Evolutionary conservation across 1,140 invertebrate genomes (phyloP).

Genomic region (Hyposmocoma kahamanoa): DNA sequence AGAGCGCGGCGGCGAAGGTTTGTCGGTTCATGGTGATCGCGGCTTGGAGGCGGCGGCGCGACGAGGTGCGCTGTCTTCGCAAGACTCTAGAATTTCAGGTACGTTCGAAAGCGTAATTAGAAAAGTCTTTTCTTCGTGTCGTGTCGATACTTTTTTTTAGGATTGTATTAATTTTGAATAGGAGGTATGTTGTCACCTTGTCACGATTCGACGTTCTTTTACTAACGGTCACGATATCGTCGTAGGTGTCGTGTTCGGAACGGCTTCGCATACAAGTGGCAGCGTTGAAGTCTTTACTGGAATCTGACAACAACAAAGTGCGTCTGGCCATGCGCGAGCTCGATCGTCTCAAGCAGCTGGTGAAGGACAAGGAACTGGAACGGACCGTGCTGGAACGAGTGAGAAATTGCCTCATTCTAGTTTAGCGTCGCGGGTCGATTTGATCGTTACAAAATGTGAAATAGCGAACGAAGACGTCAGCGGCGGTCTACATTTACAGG

Average conservation of each 20-base stretch:
- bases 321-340: slow-evolving; percentile 68
- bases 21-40: slow-evolving; percentile 69
- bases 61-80: slow-evolving; percentile 66
- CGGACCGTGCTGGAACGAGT: slow-evolving; percentile 49
- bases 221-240: not conserved
- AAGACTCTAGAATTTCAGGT: slow-evolving; percentile 65
- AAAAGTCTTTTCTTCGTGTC: no score
- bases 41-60: slow-evolving; percentile 73
- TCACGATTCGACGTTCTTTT: no score
- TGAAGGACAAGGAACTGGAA: slow-evolving; percentile 64
- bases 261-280: slow-evolving; percentile 74
- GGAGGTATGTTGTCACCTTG: not conserved
- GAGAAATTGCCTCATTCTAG: no score
- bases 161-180: not conserved
- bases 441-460: no score
- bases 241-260: slow-evolving; percentile 61
- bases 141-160: no score
- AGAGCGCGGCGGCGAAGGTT: slow-evolving; percentile 62
- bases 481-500: slow-evolving; percentile 52
- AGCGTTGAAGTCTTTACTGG: slow-evolving; percentile 73
- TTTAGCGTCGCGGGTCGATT: no score
- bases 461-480: no score
- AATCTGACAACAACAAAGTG: slow-evolving; percentile 74
- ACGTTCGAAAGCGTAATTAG: no score
- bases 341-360: slow-evolving; percentile 65